These are phyloP conservation scores for Urophycis tenuis DNA, from an alignment of 2,797 vertebrate genomes.

Conservation along the genomic window DNA sequence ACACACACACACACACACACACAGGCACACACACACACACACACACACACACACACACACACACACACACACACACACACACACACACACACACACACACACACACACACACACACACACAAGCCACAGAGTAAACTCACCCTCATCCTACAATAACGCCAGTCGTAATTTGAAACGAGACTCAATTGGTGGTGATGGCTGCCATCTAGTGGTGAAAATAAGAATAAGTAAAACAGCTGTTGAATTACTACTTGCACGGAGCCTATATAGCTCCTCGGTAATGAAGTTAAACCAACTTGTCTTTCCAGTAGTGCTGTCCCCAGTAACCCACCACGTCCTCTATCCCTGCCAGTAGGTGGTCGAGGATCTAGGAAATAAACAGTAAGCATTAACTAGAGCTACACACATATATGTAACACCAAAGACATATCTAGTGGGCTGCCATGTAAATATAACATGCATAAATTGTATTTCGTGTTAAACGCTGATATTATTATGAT, in stretches of 20 bases:
- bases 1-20: no score
- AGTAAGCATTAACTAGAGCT: no score
- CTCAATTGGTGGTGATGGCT: constrained; percentile 37
- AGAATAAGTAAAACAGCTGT: no score
- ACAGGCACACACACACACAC: no score
- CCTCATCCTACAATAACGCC: neutral
- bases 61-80: constrained; percentile 26
- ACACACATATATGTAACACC: no score
- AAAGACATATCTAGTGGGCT: no score
- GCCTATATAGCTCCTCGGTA: neutral
- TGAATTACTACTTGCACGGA: no score
- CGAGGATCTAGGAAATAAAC: constrained; percentile 67
- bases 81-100: constrained; percentile 26
- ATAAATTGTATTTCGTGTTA: no score
- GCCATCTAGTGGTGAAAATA: constrained; percentile 47
- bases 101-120: constrained; percentile 18
- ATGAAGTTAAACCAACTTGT: constrained; percentile 69
- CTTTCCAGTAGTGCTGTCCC: constrained; percentile 86
- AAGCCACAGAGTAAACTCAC: neutral
- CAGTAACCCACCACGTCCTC: constrained; percentile 82
- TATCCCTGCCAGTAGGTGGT: constrained; percentile 78
- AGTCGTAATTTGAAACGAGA: neutral
- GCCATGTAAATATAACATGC: neutral
- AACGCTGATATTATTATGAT: no score
- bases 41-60: constrained; percentile 26